Evolutionary conservation across 2,113 vertebrate genomes (phyloP).

Genomic region (Syngnathoides biaculeatus): DNA sequence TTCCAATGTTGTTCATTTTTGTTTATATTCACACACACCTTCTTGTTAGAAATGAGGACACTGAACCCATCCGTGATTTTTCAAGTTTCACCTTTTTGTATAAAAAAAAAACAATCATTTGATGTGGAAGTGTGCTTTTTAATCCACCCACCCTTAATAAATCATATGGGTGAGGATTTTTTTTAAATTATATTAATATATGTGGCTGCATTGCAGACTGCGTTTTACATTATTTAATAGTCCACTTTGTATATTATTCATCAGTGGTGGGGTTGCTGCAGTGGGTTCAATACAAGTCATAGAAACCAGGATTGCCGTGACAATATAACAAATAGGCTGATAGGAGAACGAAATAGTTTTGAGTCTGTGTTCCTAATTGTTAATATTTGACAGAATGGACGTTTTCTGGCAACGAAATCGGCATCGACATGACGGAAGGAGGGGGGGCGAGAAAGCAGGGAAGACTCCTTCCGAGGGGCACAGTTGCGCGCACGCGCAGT

Average conservation of each 20-base stretch:
- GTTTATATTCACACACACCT: conserved; percentile 9
- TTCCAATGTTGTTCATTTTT: not conserved
- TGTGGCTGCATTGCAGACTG: not conserved
- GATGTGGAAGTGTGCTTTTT: conserved; percentile 42
- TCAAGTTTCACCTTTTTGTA: conserved; percentile 15
- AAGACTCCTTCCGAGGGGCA: not conserved
- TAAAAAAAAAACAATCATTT: not conserved
- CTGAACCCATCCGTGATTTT: conserved; percentile 12
- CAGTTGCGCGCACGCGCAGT: conserved; percentile 67
- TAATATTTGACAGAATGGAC: not conserved
- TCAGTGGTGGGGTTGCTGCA: conserved; percentile 7
- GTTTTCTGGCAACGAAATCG: not conserved
- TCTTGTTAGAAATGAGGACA: not conserved
- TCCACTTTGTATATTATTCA: conserved; percentile 49
- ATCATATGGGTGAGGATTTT: conserved; percentile 28
- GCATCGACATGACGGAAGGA: not conserved
- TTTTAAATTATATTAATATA: conserved; percentile 7
- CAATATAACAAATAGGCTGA: not conserved
- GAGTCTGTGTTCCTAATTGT: not conserved
- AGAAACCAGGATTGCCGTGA: not conserved
- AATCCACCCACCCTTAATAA: conserved; percentile 40
- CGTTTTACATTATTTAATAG: conserved; percentile 50
- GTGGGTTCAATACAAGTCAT: not conserved
- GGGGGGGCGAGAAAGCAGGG: conserved; percentile 12
- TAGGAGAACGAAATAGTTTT: not conserved